These are phyloP conservation scores for Salpingus planirostris DNA, from an alignment of 2,888 invertebrate species.

Conservation along the genomic window DNA sequence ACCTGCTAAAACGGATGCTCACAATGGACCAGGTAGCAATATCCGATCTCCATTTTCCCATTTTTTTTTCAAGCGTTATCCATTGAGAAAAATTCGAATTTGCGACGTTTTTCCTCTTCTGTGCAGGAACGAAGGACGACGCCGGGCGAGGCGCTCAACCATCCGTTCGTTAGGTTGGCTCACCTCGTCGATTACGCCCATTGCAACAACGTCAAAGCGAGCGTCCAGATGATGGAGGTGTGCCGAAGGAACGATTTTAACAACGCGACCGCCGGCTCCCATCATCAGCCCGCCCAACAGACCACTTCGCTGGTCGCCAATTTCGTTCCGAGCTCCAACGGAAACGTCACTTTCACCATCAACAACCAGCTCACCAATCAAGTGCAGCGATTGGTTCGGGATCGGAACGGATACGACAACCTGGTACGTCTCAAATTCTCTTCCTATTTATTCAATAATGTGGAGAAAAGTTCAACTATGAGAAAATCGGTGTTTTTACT, in stretches of 20 bases:
- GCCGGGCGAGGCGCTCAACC: conserved; percentile 91
- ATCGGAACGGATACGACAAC: conserved; percentile 71
- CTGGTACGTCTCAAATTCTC: conserved; percentile 43
- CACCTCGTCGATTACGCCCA: conserved; percentile 95
- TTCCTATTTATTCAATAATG: neutral
- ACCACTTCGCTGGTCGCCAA: conserved; percentile 59
- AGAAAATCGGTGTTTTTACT: conserved; percentile 1
- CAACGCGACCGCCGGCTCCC: conserved; percentile 36
- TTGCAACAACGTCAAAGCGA: conserved; percentile 93
- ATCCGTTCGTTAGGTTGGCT: conserved; percentile 87
- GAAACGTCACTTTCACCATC: conserved; percentile 86
- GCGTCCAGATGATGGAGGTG: conserved; percentile 96
- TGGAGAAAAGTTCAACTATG: conserved; percentile 1
- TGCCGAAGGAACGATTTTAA: conserved; percentile 49
- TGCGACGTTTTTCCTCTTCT: too few species aligned
- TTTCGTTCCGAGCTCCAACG: conserved; percentile 67
- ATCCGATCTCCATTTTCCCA: conserved; percentile 25
- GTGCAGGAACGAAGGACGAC: conserved; percentile 85
- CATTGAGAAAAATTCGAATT: neutral
- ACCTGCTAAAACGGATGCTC: conserved; percentile 94
- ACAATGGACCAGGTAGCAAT: conserved; percentile 88
- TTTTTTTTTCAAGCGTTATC: too few species aligned
- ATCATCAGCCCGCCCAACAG: conserved; percentile 45
- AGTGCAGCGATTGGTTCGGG: conserved; percentile 61
- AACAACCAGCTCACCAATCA: conserved; percentile 79